Conservation (phyloP, 1,140 invertebrate genomes). For the Mya arenaria region DNA sequence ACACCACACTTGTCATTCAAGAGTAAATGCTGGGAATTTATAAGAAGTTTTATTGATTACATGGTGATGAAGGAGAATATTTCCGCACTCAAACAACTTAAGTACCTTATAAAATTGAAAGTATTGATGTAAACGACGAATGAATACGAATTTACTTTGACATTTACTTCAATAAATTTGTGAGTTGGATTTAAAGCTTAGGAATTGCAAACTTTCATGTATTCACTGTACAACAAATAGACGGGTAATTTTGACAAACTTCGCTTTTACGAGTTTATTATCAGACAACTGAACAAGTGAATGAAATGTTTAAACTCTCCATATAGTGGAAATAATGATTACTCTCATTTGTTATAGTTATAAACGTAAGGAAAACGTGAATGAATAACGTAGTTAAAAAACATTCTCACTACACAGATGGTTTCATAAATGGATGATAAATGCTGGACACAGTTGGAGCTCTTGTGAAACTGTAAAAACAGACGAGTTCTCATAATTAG, state of each 20-base stretch:
- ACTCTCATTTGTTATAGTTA: too few species aligned
- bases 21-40: too few species aligned
- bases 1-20: too few species aligned
- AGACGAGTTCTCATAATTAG: background rate
- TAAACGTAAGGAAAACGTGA: too few species aligned
- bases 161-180: background rate
- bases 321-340: too few species aligned
- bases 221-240: background rate
- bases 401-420: background rate
- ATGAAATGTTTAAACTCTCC: too few species aligned
- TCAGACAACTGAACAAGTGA: background rate
- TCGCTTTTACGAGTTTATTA: background rate
- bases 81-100: background rate
- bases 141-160: background rate
- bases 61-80: background rate
- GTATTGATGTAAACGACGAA: background rate
- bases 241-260: background rate
- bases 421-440: background rate
- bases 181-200: background rate
- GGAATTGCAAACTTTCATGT: background rate
- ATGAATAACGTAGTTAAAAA: background rate
- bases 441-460: background rate
- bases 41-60: constrained; percentile 5
- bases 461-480: too few species aligned
- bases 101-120: background rate